A percentile compares a stretch with the other conserved stretches of the same genome.
Conservation (phyloP, 1,140 invertebrate genomes). For the Hetaerina americana region DNA sequence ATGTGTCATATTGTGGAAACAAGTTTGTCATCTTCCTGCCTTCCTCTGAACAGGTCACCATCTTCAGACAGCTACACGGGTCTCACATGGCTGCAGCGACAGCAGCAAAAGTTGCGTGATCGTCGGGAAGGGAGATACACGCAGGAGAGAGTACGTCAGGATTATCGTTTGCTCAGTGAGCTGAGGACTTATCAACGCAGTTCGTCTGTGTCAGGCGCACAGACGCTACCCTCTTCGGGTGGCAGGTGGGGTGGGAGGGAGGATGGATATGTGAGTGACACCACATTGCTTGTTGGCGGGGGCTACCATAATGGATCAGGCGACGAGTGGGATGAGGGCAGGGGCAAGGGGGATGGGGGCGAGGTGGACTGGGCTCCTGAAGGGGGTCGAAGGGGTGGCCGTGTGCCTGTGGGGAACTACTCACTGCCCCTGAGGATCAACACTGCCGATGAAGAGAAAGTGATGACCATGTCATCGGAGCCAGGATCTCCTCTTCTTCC, state of each 20-base stretch:
- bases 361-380: too few species aligned
- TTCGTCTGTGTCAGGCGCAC: neutral
- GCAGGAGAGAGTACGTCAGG: constrained; percentile 54
- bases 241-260: constrained; percentile 3
- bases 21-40: too few species aligned
- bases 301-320: neutral
- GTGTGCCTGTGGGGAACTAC: neutral
- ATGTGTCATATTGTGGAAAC: too few species aligned
- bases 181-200: constrained; percentile 27
- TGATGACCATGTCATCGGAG: constrained; percentile 27
- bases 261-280: constrained; percentile 63
- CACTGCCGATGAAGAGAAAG: constrained; percentile 20
- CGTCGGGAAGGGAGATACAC: constrained; percentile 47
- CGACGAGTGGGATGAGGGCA: neutral
- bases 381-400: neutral
- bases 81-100: constrained; percentile 60
- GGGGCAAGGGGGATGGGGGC: neutral
- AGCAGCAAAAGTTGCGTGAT: constrained; percentile 60
- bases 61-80: constrained; percentile 25
- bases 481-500: constrained; percentile 43
- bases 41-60: neutral
- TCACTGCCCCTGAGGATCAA: neutral
- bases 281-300: constrained; percentile 17
- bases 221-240: neutral
- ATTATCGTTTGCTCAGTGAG: constrained; percentile 45